Percentiles rank a stretch among this genome's conserved stretches.
phyloP scores from a whole-genome alignment of 1,140 invertebrate species.

The Neoseiulus cucumeris region DNA sequence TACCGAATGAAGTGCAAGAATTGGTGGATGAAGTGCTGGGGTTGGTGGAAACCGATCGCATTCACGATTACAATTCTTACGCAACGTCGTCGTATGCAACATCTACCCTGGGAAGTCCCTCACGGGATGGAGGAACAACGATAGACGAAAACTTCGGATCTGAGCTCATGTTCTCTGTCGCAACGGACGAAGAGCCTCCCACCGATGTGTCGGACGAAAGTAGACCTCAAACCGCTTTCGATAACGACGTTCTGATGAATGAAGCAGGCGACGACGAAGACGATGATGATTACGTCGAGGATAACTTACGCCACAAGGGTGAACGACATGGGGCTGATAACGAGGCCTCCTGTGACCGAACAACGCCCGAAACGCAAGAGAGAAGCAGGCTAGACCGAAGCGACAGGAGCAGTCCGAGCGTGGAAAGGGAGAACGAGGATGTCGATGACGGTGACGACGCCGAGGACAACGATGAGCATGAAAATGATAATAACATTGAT shows the following conservation, averaged over 20 bases:
- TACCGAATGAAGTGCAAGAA: not conserved
- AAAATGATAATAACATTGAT: too few relatives aligned
- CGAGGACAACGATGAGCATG: too few relatives aligned
- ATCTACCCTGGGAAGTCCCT: not conserved
- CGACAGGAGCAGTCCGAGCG: too few relatives aligned
- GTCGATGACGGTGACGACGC: too few relatives aligned
- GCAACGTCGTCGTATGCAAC: not conserved
- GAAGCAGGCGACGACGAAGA: too few relatives aligned
- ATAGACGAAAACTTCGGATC: slow-evolving; percentile 6
- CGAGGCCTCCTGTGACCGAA: too few relatives aligned
- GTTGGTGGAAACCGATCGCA: not conserved
- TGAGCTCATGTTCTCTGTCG: slow-evolving; percentile 2
- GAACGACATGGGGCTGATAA: too few relatives aligned
- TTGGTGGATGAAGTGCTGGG: not conserved
- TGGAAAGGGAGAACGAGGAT: too few relatives aligned
- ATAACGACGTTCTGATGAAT: not conserved
- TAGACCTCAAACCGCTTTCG: not conserved
- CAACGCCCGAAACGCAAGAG: too few relatives aligned
- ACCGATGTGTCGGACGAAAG: slow-evolving; percentile 7
- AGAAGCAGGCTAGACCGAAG: too few relatives aligned
- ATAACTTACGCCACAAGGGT: too few relatives aligned
- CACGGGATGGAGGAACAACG: not conserved
- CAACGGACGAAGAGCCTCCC: not conserved
- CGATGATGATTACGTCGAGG: too few relatives aligned
- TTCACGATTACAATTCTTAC: not conserved